Conservation (phyloP, 2,113 vertebrate genomes). For the Sander vitreus region DNA sequence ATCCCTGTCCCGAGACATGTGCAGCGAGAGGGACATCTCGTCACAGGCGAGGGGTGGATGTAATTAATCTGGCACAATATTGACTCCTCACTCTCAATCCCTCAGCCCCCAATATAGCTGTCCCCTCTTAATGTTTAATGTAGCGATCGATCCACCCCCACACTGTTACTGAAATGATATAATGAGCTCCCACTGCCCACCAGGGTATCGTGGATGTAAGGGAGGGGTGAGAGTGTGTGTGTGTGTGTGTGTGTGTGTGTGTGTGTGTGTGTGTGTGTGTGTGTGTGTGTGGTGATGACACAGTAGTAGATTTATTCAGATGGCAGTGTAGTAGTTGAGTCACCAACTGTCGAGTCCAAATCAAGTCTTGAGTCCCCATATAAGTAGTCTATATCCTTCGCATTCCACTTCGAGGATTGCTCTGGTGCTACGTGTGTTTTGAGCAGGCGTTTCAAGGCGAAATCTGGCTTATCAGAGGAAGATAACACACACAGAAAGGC, state of each 20-base stretch:
- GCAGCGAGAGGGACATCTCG: slow-evolving; percentile 65
- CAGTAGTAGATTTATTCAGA: no score
- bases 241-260: background rate
- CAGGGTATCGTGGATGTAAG: slow-evolving; percentile 40
- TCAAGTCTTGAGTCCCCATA: no score
- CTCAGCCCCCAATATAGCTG: slow-evolving; percentile 79
- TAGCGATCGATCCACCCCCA: slow-evolving; percentile 74
- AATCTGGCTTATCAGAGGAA: slow-evolving; percentile 60
- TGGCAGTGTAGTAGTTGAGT: no score
- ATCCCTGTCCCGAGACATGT: slow-evolving; percentile 64
- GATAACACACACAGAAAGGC: slow-evolving; percentile 62
- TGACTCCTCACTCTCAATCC: slow-evolving; percentile 78
- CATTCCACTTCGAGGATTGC: no score
- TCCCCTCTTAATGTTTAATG: slow-evolving; percentile 86
- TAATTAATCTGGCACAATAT: slow-evolving; percentile 85
- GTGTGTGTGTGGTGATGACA: no score
- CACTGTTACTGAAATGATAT: slow-evolving; percentile 81
- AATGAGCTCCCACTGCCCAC: slow-evolving; percentile 70
- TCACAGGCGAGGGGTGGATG: slow-evolving; percentile 64
- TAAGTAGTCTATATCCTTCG: no score
- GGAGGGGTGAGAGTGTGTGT: slow-evolving; percentile 12
- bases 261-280: background rate
- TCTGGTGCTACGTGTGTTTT: background rate
- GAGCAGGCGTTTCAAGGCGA: background rate
- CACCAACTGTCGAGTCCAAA: no score